Base-by-base conservation (phyloP, 2,113 vertebrate species). In the Dendropsophus ebraccatus region DNA sequence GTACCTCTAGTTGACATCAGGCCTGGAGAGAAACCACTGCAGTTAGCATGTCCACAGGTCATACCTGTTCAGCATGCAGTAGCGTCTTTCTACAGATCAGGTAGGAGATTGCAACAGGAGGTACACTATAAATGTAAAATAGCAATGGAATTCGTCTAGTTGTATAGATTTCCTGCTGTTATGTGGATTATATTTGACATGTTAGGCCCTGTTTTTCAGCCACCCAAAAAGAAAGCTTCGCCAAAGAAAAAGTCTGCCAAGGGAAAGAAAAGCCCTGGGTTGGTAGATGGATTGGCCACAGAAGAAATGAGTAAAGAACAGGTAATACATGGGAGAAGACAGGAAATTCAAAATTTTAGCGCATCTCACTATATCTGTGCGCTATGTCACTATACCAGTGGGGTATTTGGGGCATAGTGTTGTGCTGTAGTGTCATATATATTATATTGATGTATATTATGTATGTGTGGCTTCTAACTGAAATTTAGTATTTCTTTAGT, bases 231-330 rank as follows among this genome's bases (percentile, higher is more conserved):
- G 90, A 94, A 92, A 77, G 93, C 92, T 88, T 92, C 35, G 0
- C 85, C 52, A 0, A 92, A 91, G 1, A 93, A 92, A 85, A 86
- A 74, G 52, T 86, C 85, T 0, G 88, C 90, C 25, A 90, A 93
- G 4, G 94, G 90, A 65, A 88, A 85, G 7, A 96, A 90, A 85
- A 91, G 90, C 0, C 86, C 93, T 0, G 90, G 91, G 0, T 86
- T 94, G 52, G 94, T 96, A 13, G 95, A 98, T 86, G 94, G 88
- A 0, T 56, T 94, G 0, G 88, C 94, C 13, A 96, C 93, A 0
- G 91, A 94, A 16, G 94, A 97, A 45, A 95, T 98, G 95, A 94
- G 86, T 81, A 97, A 92, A 87, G 97, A 97, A 87, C 95, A 99
- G 97, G 98, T 98, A 85, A 92, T 94, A 10, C 9, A 73, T 37